Conservation (phyloP, 2,113 vertebrate species). For the Pantherophis guttatus region DNA sequence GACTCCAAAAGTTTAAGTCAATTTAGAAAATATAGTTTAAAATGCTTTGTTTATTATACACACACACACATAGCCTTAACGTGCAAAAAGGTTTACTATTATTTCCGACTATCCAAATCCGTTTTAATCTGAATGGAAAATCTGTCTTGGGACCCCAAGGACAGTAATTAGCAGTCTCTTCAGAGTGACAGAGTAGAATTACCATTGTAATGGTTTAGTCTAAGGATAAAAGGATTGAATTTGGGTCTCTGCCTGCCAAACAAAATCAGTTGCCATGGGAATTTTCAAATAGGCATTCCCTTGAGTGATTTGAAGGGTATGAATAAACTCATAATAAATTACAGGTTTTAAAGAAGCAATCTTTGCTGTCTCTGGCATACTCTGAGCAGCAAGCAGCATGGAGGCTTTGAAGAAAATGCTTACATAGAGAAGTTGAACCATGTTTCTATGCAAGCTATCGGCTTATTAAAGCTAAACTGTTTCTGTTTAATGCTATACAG, state of each 20-base stretch:
- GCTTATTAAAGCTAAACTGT: conserved; percentile 69
- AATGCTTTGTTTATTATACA: background rate
- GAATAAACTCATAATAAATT: conserved; percentile 76
- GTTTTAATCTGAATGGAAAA: conserved; percentile 71
- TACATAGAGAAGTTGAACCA: conserved; percentile 68
- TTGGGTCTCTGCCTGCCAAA: conserved; percentile 74
- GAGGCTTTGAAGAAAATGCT: conserved; percentile 62
- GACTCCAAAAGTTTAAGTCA: background rate
- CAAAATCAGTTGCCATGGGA: conserved; percentile 79
- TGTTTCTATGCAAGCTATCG: conserved; percentile 52
- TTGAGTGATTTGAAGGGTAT: conserved; percentile 75
- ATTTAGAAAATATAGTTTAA: background rate
- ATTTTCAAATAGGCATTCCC: conserved; percentile 77
- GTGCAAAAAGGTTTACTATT: conserved; percentile 52
- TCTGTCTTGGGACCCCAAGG: conserved; percentile 68
- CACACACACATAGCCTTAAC: conserved; percentile 1
- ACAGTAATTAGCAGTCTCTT: conserved; percentile 78
- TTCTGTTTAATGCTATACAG: conserved; percentile 61
- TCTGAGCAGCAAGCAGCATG: conserved; percentile 58
- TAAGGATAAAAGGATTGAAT: conserved; percentile 77
- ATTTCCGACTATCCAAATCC: conserved; percentile 39
- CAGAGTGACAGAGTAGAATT: conserved; percentile 73
- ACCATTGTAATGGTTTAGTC: conserved; percentile 77
- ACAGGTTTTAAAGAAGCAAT: conserved; percentile 66
- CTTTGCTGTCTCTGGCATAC: conserved; percentile 60